phyloP scores from a whole-genome alignment of 1,140 invertebrate species.

The Brachionus calyciflorus region DNA sequence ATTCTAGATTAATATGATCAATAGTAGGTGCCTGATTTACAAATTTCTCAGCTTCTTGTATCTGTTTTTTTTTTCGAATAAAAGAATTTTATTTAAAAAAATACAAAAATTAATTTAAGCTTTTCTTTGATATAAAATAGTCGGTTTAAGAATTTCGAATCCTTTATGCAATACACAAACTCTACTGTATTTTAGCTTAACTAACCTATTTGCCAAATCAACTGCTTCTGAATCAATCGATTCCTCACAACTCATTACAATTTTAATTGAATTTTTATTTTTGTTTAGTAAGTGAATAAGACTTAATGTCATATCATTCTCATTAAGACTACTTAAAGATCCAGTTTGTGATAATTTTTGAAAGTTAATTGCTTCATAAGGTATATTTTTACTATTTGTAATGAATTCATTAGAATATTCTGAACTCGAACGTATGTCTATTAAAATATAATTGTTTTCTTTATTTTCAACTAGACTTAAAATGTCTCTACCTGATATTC shows the following conservation, averaged over 20 bases:
- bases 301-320: background rate
- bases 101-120: background rate
- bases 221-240: slow-evolving; percentile 47
- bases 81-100: too few species aligned
- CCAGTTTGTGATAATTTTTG: background rate
- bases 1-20: slow-evolving; percentile 32
- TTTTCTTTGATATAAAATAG: slow-evolving; percentile 49
- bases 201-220: slow-evolving; percentile 64
- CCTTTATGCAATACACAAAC: slow-evolving; percentile 65
- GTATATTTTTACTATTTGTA: slow-evolving; percentile 29
- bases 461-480: slow-evolving; percentile 65
- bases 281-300: background rate
- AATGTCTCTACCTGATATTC: slow-evolving; percentile 80
- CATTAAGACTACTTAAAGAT: background rate
- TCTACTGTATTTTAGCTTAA: slow-evolving; percentile 60
- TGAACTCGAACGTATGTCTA: slow-evolving; percentile 72
- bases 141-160: slow-evolving; percentile 63
- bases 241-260: background rate
- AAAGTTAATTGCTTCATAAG: slow-evolving; percentile 18
- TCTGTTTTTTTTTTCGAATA: too few species aligned
- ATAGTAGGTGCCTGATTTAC: background rate
- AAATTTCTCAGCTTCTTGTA: slow-evolving; percentile 22
- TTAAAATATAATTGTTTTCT: slow-evolving; percentile 62
- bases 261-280: slow-evolving; percentile 34
- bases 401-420: slow-evolving; percentile 63